Evolutionary conservation across 2,113 vertebrate genomes (phyloP).

Genomic region (Esox niger): DNA sequence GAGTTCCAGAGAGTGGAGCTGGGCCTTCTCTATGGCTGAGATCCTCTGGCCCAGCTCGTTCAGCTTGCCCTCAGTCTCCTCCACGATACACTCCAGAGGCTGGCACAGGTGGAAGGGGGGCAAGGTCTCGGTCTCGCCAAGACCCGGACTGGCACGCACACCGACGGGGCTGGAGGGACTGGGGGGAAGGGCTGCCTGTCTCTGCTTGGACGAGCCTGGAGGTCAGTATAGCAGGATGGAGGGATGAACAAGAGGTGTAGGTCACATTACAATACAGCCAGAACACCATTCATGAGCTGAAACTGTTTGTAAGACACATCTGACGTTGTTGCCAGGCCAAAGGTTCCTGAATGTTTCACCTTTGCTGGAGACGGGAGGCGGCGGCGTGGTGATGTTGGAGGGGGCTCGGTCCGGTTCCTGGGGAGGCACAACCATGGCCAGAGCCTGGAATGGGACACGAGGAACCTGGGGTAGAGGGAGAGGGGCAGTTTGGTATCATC

Average conservation of each 20-base stretch:
- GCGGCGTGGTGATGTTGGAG: conserved; percentile 82
- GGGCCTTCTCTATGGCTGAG: conserved; percentile 98
- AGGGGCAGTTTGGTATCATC: no score
- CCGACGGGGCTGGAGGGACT: conserved; percentile 58
- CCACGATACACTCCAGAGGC: conserved; percentile 98
- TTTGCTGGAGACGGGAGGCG: conserved; percentile 86
- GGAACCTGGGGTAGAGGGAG: conserved; percentile 80
- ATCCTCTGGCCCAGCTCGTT: conserved; percentile 99
- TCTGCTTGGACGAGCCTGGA: conserved; percentile 92
- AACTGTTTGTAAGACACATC: no score
- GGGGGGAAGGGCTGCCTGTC: conserved; percentile 89
- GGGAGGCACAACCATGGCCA: conserved; percentile 97
- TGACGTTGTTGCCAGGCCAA: background rate
- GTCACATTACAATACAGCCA: no score
- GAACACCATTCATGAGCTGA: no score
- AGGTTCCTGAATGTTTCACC: conserved; percentile 71
- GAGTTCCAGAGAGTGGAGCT: conserved; percentile 96
- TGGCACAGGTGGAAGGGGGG: conserved; percentile 97
- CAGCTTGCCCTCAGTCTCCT: conserved; percentile 98
- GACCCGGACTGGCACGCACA: conserved; percentile 29
- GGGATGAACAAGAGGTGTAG: background rate
- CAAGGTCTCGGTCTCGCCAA: conserved; percentile 86
- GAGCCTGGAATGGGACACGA: conserved; percentile 95
- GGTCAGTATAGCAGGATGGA: background rate
- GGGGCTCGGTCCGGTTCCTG: conserved; percentile 95